Conservation (phyloP, 2,888 invertebrate genomes). For the Lottia scabra region DNA sequence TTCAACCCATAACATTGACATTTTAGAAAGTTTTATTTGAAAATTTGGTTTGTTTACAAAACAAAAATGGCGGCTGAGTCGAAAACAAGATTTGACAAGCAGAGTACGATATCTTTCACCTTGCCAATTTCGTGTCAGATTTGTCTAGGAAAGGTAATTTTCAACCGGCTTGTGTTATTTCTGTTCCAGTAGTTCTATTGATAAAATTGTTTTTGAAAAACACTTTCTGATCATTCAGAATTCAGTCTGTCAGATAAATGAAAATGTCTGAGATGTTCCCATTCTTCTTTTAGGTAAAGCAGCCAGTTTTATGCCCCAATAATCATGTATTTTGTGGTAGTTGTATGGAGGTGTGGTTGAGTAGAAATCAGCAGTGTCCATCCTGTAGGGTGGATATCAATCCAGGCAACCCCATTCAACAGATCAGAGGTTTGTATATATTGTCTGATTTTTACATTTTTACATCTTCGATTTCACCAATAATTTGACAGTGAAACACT, state of each 20-base stretch:
- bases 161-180: not conserved
- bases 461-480: too few species aligned
- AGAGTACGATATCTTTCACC: slow-evolving; percentile 55
- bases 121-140: slow-evolving; percentile 66
- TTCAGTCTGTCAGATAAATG: too few species aligned
- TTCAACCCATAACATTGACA: too few species aligned
- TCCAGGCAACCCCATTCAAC: slow-evolving; percentile 49
- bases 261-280: too few species aligned
- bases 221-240: too few species aligned
- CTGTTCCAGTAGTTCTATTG: too few species aligned
- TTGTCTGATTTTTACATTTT: too few species aligned
- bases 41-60: not conserved
- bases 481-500: too few species aligned
- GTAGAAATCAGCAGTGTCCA: slow-evolving; percentile 64
- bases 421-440: slow-evolving; percentile 35
- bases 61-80: slow-evolving; percentile 49
- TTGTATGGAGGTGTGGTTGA: slow-evolving; percentile 66
- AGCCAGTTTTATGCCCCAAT: slow-evolving; percentile 66
- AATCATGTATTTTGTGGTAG: slow-evolving; percentile 65
- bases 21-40: too few species aligned
- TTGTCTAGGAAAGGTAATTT: slow-evolving; percentile 64
- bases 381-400: slow-evolving; percentile 61
- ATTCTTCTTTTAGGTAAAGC: slow-evolving; percentile 58
- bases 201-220: too few species aligned
- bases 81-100: slow-evolving; percentile 52